A percentile compares a stretch with the other conserved stretches of the same genome.
These are phyloP conservation scores for Caenorhabditis afra DNA, from an alignment of 2,888 invertebrate species.

Conservation along the genomic window DNA sequence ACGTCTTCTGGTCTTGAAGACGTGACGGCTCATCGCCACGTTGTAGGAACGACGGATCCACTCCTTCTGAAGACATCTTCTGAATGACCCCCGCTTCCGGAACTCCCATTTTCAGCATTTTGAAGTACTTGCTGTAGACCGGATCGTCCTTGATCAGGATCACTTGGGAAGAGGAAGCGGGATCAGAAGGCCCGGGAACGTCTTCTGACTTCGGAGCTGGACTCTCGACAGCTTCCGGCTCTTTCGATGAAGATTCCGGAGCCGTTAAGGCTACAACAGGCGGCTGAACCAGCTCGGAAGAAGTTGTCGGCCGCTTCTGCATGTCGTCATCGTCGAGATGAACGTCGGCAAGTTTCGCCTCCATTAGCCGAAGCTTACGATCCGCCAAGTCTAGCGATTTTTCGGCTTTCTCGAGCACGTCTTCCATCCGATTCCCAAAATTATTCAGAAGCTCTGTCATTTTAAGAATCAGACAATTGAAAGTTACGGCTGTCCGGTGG, in stretches of 20 bases:
- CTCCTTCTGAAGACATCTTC: conserved; percentile 74
- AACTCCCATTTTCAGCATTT: conserved; percentile 77
- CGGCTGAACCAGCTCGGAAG: not conserved
- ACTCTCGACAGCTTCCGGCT: not conserved
- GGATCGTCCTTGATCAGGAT: conserved; percentile 69
- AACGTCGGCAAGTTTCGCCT: conserved; percentile 35
- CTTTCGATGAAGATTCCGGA: not conserved
- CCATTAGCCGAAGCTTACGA: conserved; percentile 49
- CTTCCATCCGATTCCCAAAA: conserved; percentile 50
- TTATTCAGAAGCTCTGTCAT: conserved; percentile 56
- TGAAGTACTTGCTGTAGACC: conserved; percentile 72
- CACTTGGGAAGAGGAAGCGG: not conserved
- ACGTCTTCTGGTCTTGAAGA: not conserved
- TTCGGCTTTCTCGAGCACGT: conserved; percentile 49
- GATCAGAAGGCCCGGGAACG: not conserved
- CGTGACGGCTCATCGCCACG: conserved; percentile 30
- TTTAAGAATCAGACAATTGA: conserved; percentile 63
- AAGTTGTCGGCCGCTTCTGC: not conserved
- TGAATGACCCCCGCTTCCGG: conserved; percentile 72
- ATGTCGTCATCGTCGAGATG: conserved; percentile 7
- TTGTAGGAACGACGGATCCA: conserved; percentile 64
- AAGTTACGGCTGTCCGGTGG: conserved; percentile 61
- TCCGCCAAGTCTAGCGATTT: conserved; percentile 54
- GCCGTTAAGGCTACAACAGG: not conserved
- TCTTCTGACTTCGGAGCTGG: not conserved